These are phyloP conservation scores for Ia io DNA, from an alignment of 2,113 vertebrate species.

Conservation along the genomic window DNA sequence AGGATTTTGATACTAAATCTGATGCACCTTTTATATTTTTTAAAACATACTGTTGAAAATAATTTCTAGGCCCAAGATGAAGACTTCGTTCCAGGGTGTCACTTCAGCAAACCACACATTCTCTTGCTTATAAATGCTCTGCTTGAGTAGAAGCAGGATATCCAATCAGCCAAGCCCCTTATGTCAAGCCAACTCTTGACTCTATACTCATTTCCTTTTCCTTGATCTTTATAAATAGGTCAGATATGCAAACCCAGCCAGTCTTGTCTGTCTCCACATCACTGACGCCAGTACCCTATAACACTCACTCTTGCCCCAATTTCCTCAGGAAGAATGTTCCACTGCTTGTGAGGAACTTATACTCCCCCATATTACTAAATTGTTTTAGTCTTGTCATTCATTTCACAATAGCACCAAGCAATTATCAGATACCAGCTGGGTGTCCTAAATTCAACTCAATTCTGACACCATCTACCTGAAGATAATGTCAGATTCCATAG, in stretches of 20 bases:
- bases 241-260: background rate
- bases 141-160: background rate
- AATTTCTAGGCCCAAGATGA: background rate
- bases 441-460: background rate
- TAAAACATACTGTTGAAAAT: background rate
- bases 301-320: background rate
- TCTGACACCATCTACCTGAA: background rate
- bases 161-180: background rate
- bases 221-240: background rate
- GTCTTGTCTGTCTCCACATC: background rate
- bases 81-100: background rate
- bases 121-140: background rate
- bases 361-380: background rate
- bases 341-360: background rate
- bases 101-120: background rate
- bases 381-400: background rate
- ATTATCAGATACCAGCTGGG: background rate
- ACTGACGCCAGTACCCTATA: background rate
- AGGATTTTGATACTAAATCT: background rate
- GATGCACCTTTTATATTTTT: background rate
- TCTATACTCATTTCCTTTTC: background rate
- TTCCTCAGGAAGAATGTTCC: background rate
- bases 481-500: background rate
- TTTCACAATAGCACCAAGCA: background rate
- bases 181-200: background rate